Base-by-base conservation (phyloP, 1,140 invertebrate genomes). In the Ectropis grisescens region DNA sequence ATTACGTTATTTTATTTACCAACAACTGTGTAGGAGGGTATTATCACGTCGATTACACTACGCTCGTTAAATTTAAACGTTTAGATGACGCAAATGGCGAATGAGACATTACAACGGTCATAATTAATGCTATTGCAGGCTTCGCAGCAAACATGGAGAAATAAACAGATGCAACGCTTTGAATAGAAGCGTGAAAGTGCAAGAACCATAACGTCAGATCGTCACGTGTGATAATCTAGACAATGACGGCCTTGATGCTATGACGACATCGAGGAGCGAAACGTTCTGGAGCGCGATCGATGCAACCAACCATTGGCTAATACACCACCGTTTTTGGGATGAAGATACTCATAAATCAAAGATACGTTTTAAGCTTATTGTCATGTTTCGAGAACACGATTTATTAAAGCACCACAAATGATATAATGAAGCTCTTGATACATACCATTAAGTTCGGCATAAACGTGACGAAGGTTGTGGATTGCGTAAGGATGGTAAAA, bases 221-320 rank as follows among this genome's bases (percentile, higher is more conserved):
- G 47, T 60, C 50, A 57, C 51, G 50, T 58, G 43, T 44, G 64
- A 67, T 64, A 57, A 35, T 50, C 42, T 31, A 55, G 46, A 64
- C 56, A 69, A 59, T 67, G 43, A 37, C 38, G 48, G 47, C 66
- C 66, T 67, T 70, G 53, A 41, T 47, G 34, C 8, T 22, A 42
- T 34, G 19, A 37, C 27, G 28, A 42, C 41, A 19, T 26, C 26
- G 31, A 30, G 34, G 37, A 44, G 11, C 13, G 5, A 25, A 36
- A 36, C 19, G 33, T 30, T 19, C 28, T 13, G 27, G 13, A 29
- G 16, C 25, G 29, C 16, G 13, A 36, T n/a, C 33, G 33, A 27
- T 19, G 12, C 12, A 10, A 24, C 11, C 0, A 13, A 40, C 46
- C 31, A 42, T 53, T 54, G 33, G 33, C 44, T 44, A 60, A 60